These are phyloP conservation scores for Prunella himalayana DNA, from an alignment of 2,113 vertebrate genomes.

Conservation along the genomic window DNA sequence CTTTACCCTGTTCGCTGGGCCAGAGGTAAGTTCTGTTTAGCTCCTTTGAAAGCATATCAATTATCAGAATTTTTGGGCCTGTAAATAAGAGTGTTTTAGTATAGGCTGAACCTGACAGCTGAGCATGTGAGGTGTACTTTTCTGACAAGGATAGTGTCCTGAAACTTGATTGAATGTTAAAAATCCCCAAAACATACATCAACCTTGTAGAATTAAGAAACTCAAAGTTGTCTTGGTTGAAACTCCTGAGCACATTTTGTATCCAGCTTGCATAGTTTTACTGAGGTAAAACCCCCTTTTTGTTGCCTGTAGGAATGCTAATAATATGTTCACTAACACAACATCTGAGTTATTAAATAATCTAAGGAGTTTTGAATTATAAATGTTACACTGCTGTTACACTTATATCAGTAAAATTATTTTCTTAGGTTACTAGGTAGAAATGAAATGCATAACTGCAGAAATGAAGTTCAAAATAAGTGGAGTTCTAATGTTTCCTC, in stretches of 20 bases:
- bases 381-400: not conserved
- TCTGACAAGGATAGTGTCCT: not conserved
- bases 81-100: not conserved
- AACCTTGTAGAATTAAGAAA: not conserved
- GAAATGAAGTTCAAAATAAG: not conserved
- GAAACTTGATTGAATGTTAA: not conserved
- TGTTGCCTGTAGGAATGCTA: not conserved
- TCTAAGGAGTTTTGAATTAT: not conserved
- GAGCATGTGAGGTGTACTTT: not conserved
- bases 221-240: not conserved
- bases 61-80: not conserved
- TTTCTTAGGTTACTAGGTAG: not conserved
- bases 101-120: not conserved
- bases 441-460: not conserved
- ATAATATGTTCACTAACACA: not conserved
- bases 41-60: not conserved
- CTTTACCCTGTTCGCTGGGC: conserved; percentile 95
- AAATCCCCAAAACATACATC: not conserved
- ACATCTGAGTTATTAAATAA: not conserved
- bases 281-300: not conserved
- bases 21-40: conserved; percentile 77
- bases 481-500: not conserved
- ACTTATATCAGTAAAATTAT: not conserved
- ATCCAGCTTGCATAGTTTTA: not conserved
- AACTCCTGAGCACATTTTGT: not conserved